A percentile compares a stretch with the other conserved stretches of the same genome.
phyloP scores from a whole-genome alignment of 2,113 vertebrate species.

The Gymnobelideus leadbeateri region DNA sequence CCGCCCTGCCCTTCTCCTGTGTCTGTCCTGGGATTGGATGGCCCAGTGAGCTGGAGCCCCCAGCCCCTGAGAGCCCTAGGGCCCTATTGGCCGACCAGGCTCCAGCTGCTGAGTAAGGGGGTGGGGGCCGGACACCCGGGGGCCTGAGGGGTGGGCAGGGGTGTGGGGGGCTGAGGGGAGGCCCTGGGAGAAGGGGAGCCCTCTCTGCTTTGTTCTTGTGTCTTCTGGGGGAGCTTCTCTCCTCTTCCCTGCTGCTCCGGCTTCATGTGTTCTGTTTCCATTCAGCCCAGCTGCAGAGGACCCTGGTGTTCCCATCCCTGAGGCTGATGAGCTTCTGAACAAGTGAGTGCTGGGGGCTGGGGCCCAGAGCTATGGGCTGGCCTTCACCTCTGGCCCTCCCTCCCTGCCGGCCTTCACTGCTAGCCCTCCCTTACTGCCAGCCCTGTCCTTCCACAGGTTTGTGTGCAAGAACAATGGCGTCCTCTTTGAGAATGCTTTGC shows the following conservation, averaged over 20 bases:
- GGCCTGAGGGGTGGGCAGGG: background rate
- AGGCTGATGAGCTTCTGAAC: slow-evolving; percentile 94
- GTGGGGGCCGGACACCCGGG: slow-evolving; percentile 30
- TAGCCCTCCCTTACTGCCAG: no score
- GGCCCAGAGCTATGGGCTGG: background rate
- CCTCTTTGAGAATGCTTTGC: slow-evolving; percentile 94
- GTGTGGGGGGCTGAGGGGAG: background rate
- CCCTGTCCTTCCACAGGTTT: slow-evolving; percentile 84
- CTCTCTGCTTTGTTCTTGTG: background rate
- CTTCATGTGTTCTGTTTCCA: slow-evolving; percentile 65
- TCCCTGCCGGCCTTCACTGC: no score
- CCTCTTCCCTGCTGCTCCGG: background rate
- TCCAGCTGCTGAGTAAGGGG: slow-evolving; percentile 94
- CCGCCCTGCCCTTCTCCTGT: slow-evolving; percentile 82
- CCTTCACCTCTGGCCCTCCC: no score
- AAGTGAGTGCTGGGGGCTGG: slow-evolving; percentile 88
- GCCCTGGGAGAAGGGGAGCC: background rate
- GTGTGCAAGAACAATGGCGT: slow-evolving; percentile 97
- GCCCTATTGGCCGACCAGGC: slow-evolving; percentile 92
- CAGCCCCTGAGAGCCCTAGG: slow-evolving; percentile 91
- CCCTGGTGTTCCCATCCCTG: slow-evolving; percentile 91
- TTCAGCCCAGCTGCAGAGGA: slow-evolving; percentile 88
- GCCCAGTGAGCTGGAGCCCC: slow-evolving; percentile 93
- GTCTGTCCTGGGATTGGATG: slow-evolving; percentile 88
- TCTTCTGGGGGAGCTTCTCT: background rate